Base-by-base conservation (phyloP, 1,140 invertebrate species). In the Anastatus disparis region DNA sequence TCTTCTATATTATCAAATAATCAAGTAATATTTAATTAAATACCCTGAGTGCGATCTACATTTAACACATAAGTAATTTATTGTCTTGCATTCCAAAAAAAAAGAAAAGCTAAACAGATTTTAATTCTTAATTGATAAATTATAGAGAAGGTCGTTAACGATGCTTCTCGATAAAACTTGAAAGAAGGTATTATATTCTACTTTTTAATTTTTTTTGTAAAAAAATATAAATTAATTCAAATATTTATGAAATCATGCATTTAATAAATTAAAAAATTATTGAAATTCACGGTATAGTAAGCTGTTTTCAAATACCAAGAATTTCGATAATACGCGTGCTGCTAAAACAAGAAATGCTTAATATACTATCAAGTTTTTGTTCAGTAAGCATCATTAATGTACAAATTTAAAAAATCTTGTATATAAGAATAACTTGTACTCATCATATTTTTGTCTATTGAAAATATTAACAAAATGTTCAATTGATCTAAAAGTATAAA, bases 1-100 rank as follows among this genome's bases (percentile, higher is more conserved):
- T 75, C 70, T 81, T 80, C 73, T 77, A 74, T 76, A 80, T 76
- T n/a, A n/a, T n/a, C n/a, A n/a, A n/a, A 71, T 68, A 58, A n/a
- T 62, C 53, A 46, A 70, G 63, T 64, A 62, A 71, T 72, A 72
- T 74, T 68, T 68, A 74, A 70, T 68, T 66, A 67, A 35, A 64
- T 62, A 55, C 56, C 65, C 55, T 75, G 71, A 73, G 71, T 69
- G 53, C 35, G 53, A 48, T 29, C n/a, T 71, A 50, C 31, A 17
- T 64, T 70, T 76, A 76, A 64, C 42, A 29, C 20, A 15, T 76
- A 75, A 76, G 68, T 76, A 73, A 64, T 58, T 76, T 75, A 75
- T 76, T 73, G 65, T 55, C 65, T 75, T 75, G 74, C 75, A 76
- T 76, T 76, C 75, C 75, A 73, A 71, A 46, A 74, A 44, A 66